These are phyloP conservation scores for Geotrupes spiniger DNA, from an alignment of 2,888 invertebrate genomes.

Conservation along the genomic window DNA sequence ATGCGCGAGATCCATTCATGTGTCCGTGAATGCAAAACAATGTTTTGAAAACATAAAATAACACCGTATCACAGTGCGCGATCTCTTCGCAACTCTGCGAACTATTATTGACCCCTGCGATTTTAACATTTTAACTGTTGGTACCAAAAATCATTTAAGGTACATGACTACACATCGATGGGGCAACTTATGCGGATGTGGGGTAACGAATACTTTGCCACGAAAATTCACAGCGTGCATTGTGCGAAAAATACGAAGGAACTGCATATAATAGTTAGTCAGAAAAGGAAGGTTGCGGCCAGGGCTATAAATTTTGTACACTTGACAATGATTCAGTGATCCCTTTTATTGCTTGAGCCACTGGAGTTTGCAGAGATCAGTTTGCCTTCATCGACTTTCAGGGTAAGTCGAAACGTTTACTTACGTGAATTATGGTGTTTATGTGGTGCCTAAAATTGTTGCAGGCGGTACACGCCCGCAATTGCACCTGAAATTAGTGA, in stretches of 20 bases:
- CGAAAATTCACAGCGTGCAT: slow-evolving; percentile 11
- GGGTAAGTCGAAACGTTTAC: slow-evolving; percentile 22
- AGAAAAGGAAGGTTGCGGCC: slow-evolving; percentile 41
- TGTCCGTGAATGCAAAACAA: too few relatives aligned
- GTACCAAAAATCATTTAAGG: too few relatives aligned
- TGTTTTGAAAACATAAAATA: too few relatives aligned
- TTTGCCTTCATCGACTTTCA: slow-evolving; percentile 39
- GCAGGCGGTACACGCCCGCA: too few relatives aligned
- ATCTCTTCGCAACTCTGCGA: too few relatives aligned
- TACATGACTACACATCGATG: slow-evolving; percentile 18
- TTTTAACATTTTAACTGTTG: too few relatives aligned
- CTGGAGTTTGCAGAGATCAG: slow-evolving; percentile 43
- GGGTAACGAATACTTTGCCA: slow-evolving; percentile 4
- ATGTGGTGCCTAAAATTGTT: background rate
- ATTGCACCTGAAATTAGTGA: too few relatives aligned
- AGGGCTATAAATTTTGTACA: slow-evolving; percentile 55
- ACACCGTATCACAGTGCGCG: too few relatives aligned
- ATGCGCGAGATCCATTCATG: too few relatives aligned
- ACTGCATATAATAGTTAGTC: slow-evolving; percentile 19
- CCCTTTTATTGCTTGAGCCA: slow-evolving; percentile 53
- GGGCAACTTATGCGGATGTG: slow-evolving; percentile 12
- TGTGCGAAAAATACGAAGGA: slow-evolving; percentile 18
- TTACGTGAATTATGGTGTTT: slow-evolving; percentile 7
- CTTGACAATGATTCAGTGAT: slow-evolving; percentile 56
- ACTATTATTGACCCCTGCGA: too few relatives aligned